Evolutionary conservation across 1,140 invertebrate genomes (phyloP).

Genomic region (Microplitis demolitor): DNA sequence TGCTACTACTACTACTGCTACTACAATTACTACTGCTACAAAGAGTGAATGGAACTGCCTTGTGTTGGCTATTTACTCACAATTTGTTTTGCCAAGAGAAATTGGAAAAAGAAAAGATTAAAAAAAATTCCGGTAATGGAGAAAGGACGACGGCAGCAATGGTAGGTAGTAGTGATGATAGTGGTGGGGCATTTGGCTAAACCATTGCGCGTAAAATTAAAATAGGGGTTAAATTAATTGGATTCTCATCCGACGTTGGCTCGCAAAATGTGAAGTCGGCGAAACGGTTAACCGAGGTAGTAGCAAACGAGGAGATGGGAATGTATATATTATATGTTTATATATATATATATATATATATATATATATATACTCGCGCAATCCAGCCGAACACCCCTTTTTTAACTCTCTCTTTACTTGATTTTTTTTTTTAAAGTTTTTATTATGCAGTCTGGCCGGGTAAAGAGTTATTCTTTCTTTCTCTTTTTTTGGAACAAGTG

Average conservation of each 20-base stretch:
- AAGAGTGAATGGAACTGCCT: background rate
- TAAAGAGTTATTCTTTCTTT: conserved; percentile 1
- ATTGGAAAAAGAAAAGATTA: background rate
- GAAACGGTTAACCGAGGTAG: conserved; percentile 18
- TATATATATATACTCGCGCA: background rate
- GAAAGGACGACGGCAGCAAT: background rate
- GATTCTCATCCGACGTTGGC: conserved; percentile 21
- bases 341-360: too few relatives aligned
- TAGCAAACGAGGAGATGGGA: conserved; percentile 4
- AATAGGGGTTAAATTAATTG: conserved; percentile 30
- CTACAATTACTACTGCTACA: background rate
- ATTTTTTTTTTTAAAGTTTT: conserved; percentile 14
- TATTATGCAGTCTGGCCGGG: conserved; percentile 5
- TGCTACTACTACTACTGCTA: too few relatives aligned
- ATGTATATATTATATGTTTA: background rate
- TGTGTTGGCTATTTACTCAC: background rate
- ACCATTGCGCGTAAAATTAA: conserved; percentile 27
- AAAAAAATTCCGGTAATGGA: background rate
- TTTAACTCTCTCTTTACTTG: background rate
- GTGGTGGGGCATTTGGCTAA: background rate
- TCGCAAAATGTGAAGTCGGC: conserved; percentile 11
- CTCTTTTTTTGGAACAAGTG: conserved; percentile 3
- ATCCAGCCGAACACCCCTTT: conserved; percentile 21
- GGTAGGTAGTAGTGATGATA: background rate
- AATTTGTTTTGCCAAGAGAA: background rate